A percentile compares a stretch with the other conserved stretches of the same genome.
phyloP scores from a whole-genome alignment of 2,888 invertebrate genomes.

The Seladonia tumulorum region DNA sequence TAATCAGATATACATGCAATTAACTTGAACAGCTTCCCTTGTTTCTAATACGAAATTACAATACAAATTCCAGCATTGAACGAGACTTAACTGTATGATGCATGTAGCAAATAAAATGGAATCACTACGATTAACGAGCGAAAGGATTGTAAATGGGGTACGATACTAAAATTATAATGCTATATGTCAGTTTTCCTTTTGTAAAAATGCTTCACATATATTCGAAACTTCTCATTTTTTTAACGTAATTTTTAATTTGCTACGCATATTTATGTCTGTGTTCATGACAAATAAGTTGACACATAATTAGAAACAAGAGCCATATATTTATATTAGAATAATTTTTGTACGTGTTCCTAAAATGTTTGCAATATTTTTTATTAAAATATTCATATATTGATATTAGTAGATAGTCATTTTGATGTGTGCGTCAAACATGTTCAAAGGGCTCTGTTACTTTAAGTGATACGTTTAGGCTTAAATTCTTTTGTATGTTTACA shows the following conservation, averaged over 20 bases:
- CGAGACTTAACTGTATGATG: constrained; percentile 27
- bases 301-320: constrained; percentile 34
- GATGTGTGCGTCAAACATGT: constrained; percentile 39
- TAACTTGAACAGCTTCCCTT: constrained; percentile 11
- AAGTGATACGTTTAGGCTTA: constrained; percentile 41
- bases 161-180: constrained; percentile 35
- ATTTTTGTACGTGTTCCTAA: constrained; percentile 57
- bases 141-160: constrained; percentile 35
- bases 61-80: constrained; percentile 1
- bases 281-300: constrained; percentile 19
- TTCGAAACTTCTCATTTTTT: constrained; percentile 27
- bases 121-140: constrained; percentile 22
- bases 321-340: constrained; percentile 56
- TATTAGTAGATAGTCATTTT: constrained; percentile 36
- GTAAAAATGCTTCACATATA: constrained; percentile 19
- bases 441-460: constrained; percentile 59
- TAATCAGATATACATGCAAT: constrained; percentile 17
- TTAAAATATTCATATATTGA: constrained; percentile 50
- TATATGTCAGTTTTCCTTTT: constrained; percentile 38
- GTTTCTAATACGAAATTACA: constrained; percentile 17
- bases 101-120: constrained; percentile 17
- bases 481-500: constrained; percentile 26
- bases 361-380: constrained; percentile 49
- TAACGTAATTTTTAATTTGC: constrained; percentile 25
- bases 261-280: constrained; percentile 19